Base-by-base conservation (phyloP, 2,113 vertebrate species). In the Ciconia maguari region DNA sequence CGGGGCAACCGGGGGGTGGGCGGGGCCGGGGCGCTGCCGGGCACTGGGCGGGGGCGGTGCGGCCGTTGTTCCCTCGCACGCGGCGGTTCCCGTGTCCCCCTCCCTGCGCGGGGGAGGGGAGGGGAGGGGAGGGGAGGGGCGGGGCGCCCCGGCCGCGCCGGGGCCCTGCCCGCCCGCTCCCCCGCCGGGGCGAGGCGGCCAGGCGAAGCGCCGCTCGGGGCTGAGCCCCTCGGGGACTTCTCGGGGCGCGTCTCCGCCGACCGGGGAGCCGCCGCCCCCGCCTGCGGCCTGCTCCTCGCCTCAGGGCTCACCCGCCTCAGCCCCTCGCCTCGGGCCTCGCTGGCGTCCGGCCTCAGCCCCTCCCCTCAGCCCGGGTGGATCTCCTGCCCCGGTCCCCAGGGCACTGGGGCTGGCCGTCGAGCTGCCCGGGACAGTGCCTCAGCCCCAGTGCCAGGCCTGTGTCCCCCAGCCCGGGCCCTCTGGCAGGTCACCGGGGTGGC, bases 51-150 rank as follows among this genome's bases (percentile, higher is more conserved):
- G 34, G 13, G 32, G 32, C 36, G 36, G 36, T 36, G 36, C 5
- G 36, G 62, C 41, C 5, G 32, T 44, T 36, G 62, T 36, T 7
- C 13, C 13, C 16, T 14, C 10, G 16, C 16, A 25, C 12, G 76
- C 36, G 48, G 75, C 25, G 4, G 51, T 20, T 18, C 5, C n/a
- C 15, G 4, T 2, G 20, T 6, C 16, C 4, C 7, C 26, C 12
- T 13, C 13, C 6, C 7, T 3, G 27, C 4, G 1, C 15, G 5
- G 22, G 27, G 36, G 1, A 12, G 5, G 22, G 29, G 10, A 3
- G n/a, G 42, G 61, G 41, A 7, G 20, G n/a, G 36, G 1, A 12
- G 5, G 22, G 29, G 10, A 3, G n/a, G 42, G 61, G 41, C 6
- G 20, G n/a, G 70, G 61, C 5, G 3, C 6, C 11, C 22, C 6